These are phyloP conservation scores for Nasonovia ribisnigri DNA, from an alignment of 2,888 invertebrate genomes.

Conservation along the genomic window DNA sequence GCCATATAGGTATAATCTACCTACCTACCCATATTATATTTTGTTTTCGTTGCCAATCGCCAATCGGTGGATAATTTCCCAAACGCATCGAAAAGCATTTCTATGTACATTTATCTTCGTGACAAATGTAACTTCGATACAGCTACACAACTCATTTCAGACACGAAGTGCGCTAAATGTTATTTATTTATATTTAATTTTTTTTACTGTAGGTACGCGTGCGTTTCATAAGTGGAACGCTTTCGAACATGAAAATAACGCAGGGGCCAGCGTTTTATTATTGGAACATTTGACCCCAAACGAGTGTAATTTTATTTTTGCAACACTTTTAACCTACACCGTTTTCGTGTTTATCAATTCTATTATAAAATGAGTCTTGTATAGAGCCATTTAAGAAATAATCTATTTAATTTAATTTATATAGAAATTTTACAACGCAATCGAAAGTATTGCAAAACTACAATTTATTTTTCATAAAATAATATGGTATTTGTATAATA, in stretches of 20 bases:
- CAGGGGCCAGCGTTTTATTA: neutral
- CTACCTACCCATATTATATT: neutral
- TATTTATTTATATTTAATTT: neutral
- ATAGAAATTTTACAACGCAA: neutral
- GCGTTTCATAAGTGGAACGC: constrained; percentile 35
- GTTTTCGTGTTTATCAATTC: constrained; percentile 29
- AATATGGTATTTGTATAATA: neutral
- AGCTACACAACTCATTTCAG: neutral
- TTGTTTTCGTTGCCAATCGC: neutral
- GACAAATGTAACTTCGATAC: constrained; percentile 6
- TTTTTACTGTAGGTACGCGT: neutral
- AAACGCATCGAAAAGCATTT: constrained; percentile 41
- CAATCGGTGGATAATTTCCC: constrained; percentile 7
- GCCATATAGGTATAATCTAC: neutral
- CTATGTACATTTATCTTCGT: constrained; percentile 24
- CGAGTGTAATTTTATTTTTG: constrained; percentile 14
- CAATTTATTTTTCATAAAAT: neutral
- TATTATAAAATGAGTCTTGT: neutral
- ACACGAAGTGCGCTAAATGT: neutral
- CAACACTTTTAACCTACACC: constrained; percentile 25
- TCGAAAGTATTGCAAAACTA: neutral
- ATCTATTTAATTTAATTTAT: neutral
- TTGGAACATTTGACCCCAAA: constrained; percentile 47
- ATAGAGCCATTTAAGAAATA: neutral
- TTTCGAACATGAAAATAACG: constrained; percentile 40